Conservation (phyloP, 1,140 invertebrate genomes). For the Trialeurodes vaporariorum region DNA sequence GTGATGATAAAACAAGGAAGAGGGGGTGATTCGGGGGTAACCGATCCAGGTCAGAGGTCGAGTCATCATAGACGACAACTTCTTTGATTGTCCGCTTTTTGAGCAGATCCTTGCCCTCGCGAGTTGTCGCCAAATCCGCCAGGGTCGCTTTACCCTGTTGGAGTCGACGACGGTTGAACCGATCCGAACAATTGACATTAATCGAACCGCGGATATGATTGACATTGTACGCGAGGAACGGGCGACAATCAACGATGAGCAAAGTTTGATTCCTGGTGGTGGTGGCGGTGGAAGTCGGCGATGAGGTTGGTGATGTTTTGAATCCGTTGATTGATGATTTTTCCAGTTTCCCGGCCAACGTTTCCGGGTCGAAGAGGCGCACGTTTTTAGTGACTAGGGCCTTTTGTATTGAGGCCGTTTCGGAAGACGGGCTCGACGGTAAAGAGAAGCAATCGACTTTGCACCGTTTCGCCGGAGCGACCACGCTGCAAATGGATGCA, state of each 20-base stretch:
- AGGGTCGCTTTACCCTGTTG: constrained; percentile 53
- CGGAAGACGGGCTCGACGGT: constrained; percentile 44
- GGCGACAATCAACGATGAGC: constrained; percentile 55
- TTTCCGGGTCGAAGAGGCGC: constrained; percentile 29
- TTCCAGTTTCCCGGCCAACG: constrained; percentile 19
- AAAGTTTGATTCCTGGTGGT: constrained; percentile 32
- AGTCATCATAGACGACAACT: constrained; percentile 58
- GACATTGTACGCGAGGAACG: constrained; percentile 58
- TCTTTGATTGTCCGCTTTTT: constrained; percentile 43
- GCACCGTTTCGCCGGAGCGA: constrained; percentile 39
- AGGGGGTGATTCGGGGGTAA: constrained; percentile 47
- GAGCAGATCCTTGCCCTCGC: constrained; percentile 50
- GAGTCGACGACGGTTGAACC: constrained; percentile 54
- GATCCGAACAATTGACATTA: constrained; percentile 62
- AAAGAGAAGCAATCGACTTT: constrained; percentile 44
- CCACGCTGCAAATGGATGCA: constrained; percentile 14
- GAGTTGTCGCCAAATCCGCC: constrained; percentile 50
- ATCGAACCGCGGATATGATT: constrained; percentile 58
- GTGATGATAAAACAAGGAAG: constrained; percentile 50
- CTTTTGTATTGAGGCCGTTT: constrained; percentile 40
- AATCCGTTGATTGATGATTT: constrained; percentile 23
- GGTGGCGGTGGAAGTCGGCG: constrained; percentile 29
- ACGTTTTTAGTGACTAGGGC: constrained; percentile 36
- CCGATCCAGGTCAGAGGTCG: constrained; percentile 45
- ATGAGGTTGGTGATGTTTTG: constrained; percentile 16